phyloP scores from a whole-genome alignment of 2,113 vertebrate species.

The Capreolus pygargus region DNA sequence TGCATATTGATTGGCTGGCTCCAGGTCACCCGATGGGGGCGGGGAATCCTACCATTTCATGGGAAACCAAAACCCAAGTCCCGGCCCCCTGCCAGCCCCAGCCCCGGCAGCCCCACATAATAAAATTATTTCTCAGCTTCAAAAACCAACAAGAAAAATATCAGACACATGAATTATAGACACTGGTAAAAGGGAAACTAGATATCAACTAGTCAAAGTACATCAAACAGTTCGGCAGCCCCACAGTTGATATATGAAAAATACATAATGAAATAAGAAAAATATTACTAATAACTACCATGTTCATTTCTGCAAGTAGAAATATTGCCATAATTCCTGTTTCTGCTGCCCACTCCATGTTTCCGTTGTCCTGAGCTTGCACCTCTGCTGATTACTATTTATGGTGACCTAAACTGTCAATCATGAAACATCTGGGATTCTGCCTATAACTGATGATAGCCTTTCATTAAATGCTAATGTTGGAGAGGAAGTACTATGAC shows the following conservation, averaged over 20 bases:
- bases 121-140: too few relatives aligned
- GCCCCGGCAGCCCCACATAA: too few relatives aligned
- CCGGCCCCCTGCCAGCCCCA: too few relatives aligned
- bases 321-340: not conserved
- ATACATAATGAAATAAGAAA: not conserved
- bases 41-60: too few relatives aligned
- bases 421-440: not conserved
- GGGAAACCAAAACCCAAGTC: too few relatives aligned
- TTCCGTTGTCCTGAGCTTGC: not conserved
- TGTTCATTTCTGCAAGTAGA: not conserved
- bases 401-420: not conserved
- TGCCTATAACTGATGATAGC: not conserved
- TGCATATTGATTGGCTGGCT: too few relatives aligned
- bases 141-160: too few relatives aligned
- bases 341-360: not conserved
- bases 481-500: not conserved
- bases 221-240: too few relatives aligned
- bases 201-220: too few relatives aligned
- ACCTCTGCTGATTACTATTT: not conserved
- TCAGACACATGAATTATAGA: too few relatives aligned
- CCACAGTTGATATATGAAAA: not conserved
- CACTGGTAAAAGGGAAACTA: too few relatives aligned
- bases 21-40: too few relatives aligned
- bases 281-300: not conserved
- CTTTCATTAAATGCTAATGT: not conserved